A percentile compares a stretch with the other conserved stretches of the same genome.
These are phyloP conservation scores for Sitta carolinensis DNA, from an alignment of 2,797 vertebrate genomes.

Conservation along the genomic window DNA sequence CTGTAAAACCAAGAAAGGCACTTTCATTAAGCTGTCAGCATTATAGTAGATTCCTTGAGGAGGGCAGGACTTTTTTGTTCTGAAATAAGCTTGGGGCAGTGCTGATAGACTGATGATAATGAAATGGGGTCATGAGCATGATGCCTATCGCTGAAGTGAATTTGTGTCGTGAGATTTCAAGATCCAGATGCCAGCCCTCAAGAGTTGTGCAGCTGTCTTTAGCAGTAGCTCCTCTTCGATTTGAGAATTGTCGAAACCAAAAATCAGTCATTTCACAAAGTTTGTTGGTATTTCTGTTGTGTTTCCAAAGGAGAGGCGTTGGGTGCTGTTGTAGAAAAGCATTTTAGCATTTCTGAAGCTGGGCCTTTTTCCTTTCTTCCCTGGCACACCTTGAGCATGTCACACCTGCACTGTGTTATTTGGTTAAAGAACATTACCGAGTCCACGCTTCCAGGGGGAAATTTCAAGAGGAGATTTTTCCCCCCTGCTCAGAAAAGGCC, in stretches of 20 bases:
- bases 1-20: slow-evolving; percentile 66
- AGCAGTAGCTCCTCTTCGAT: background rate
- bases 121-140: slow-evolving; percentile 48
- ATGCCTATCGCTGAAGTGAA: slow-evolving; percentile 46
- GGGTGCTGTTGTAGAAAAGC: background rate
- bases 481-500: background rate
- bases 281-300: background rate
- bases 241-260: background rate
- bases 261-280: background rate
- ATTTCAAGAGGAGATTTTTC: background rate
- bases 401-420: background rate
- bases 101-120: slow-evolving; percentile 64
- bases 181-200: slow-evolving; percentile 3
- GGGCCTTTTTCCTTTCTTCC: background rate
- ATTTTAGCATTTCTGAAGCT: background rate
- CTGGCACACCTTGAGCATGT: background rate
- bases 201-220: background rate
- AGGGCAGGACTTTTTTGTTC: slow-evolving; percentile 67
- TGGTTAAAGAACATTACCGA: background rate
- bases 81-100: slow-evolving; percentile 58
- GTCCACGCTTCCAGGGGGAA: background rate
- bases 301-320: background rate
- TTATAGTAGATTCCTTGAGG: slow-evolving; percentile 63
- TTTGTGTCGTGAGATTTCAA: slow-evolving; percentile 22
- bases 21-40: slow-evolving; percentile 71